Conservation (phyloP, 2,888 invertebrate species). For the Idaea biselata region DNA sequence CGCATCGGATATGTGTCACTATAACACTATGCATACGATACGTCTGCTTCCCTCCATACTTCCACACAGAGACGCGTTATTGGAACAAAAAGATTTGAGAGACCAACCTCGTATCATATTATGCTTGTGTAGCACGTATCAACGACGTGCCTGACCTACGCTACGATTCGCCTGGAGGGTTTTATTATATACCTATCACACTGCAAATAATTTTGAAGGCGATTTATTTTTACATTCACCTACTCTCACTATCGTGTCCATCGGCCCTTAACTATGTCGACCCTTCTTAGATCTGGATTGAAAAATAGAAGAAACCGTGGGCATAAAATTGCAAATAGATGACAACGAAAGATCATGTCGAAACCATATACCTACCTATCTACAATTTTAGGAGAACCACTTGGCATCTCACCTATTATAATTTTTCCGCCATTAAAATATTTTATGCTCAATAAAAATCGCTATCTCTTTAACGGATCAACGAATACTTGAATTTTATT, state of each 20-base stretch:
- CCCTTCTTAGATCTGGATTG: slow-evolving; percentile 14
- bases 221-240: slow-evolving; percentile 19
- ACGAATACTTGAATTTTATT: neutral
- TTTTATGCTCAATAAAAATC: neutral
- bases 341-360: slow-evolving; percentile 3
- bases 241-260: neutral
- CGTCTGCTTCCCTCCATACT: slow-evolving; percentile 52
- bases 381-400: neutral
- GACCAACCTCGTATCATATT: slow-evolving; percentile 26
- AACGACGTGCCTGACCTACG: slow-evolving; percentile 21
- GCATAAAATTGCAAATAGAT: slow-evolving; percentile 10
- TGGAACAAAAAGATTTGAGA: slow-evolving; percentile 28
- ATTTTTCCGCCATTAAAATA: slow-evolving; percentile 1
- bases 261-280: no score
- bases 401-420: neutral
- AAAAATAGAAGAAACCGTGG: slow-evolving; percentile 19
- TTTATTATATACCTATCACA: slow-evolving; percentile 12
- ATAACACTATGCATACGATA: slow-evolving; percentile 63
- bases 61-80: slow-evolving; percentile 40
- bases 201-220: slow-evolving; percentile 22
- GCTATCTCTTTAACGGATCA: slow-evolving; percentile 21
- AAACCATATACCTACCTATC: neutral
- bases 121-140: slow-evolving; percentile 15
- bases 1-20: slow-evolving; percentile 75
- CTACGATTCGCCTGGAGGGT: slow-evolving; percentile 10